Evolutionary conservation across 2,113 vertebrate species (phyloP), one percentile per base, ranked within the genome.

Genomic region (Prionailurus viverrinus): DNA sequence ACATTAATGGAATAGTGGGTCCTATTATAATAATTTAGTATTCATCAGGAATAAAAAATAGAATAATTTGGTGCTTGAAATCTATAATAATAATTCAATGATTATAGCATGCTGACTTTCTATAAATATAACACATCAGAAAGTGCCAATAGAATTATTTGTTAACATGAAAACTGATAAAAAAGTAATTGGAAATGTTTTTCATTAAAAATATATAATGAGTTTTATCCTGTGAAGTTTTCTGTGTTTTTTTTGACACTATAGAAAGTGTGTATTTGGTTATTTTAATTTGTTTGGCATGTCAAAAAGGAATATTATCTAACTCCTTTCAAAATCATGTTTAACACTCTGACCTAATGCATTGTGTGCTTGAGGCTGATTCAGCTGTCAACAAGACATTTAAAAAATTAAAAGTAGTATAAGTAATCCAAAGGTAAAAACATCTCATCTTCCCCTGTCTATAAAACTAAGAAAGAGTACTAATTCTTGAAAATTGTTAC

Each of bases 11-110:
- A 84, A 33, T n/a, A 45, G 3, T 45, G 3, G 39, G 36, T 55
- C 39, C 58, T 89, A 63, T 74, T 92, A 87, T 48, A 61, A 96
- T 97, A 93, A 84, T 85, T 89, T 84, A 61, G 1, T 74, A 69
- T 86, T 92, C 16, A 31, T 55, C 39, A 89, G 31, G 11, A 96
- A 95, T 55, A 14, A 89, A 94, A 96, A 92, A 55, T 71, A 61
- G 27, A 84, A 92, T 79, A 94, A 73, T 79, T 71, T 95, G 33
- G 73, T 39, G 73, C 6, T 55, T 73, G n/a, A 91, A 86, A 92
- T 74, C 7, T 88, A 76, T 65, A 53, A 48, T 39, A 53, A 79
- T 16, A 76, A 91, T 58, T 78, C 33, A 89, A 63, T 89, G 15
- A 89, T 53, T 65, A 25, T 7, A 51, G 0, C 29, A 48, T 71